Evolutionary conservation across 2,888 invertebrate species (phyloP).

Genomic region (Chloroclystis v-ata): DNA sequence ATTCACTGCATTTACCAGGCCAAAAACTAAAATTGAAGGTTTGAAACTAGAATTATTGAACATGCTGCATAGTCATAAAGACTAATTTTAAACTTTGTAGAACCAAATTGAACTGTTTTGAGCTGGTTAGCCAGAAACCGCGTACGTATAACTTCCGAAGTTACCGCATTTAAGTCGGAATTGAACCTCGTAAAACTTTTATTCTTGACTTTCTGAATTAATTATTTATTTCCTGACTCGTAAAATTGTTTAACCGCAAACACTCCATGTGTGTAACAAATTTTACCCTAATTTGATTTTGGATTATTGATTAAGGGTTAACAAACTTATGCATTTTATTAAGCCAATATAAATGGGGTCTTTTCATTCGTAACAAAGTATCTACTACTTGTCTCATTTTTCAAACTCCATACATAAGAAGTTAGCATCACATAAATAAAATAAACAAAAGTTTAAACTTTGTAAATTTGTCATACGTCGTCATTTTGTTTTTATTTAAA

Average conservation of each 20-base stretch:
- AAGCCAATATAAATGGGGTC: too few species aligned
- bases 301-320: neutral
- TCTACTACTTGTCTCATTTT: too few species aligned
- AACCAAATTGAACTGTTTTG: constrained; percentile 43
- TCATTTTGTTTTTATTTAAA: too few species aligned
- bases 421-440: too few species aligned
- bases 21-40: too few species aligned
- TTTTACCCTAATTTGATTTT: neutral
- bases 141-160: constrained; percentile 42
- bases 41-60: too few species aligned
- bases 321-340: too few species aligned
- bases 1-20: too few species aligned
- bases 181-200: constrained; percentile 37
- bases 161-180: constrained; percentile 33
- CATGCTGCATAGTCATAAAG: constrained; percentile 35
- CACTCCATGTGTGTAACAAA: constrained; percentile 4
- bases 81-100: constrained; percentile 34
- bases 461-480: too few species aligned
- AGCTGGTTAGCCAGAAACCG: constrained; percentile 36
- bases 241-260: constrained; percentile 11
- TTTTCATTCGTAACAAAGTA: too few species aligned
- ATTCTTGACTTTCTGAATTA: constrained; percentile 31
- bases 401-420: too few species aligned
- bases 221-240: constrained; percentile 26
- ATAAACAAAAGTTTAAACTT: too few species aligned